A percentile compares a stretch with the other conserved stretches of the same genome.
Evolutionary conservation across 2,113 vertebrate genomes (phyloP).

Genomic region (Istiophorus platypterus): DNA sequence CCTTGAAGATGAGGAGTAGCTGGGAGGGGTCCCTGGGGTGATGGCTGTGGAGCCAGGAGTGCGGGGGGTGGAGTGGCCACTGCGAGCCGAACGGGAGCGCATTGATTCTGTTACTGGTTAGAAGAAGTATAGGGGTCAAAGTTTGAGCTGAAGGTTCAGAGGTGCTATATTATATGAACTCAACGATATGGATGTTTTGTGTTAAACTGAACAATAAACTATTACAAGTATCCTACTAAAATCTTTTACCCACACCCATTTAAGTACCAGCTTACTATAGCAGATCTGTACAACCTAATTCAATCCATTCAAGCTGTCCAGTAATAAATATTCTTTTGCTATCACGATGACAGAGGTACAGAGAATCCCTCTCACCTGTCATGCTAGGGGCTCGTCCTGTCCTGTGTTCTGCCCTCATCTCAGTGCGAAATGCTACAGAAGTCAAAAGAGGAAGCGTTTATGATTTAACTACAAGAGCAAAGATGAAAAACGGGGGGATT

Average conservation of each 20-base stretch:
- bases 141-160: neutral
- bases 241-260: neutral
- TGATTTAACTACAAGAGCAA: neutral
- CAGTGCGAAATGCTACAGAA: constrained; percentile 80
- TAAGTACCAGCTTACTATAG: neutral
- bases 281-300: neutral
- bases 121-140: neutral
- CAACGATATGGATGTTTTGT: neutral
- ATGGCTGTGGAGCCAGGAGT: constrained; percentile 95
- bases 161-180: neutral
- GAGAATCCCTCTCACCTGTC: constrained; percentile 77
- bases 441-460: constrained; percentile 1
- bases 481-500: neutral
- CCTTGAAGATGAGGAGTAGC: constrained; percentile 94
- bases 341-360: neutral
- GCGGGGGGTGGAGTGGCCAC: constrained; percentile 95
- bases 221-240: neutral
- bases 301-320: neutral
- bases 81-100: constrained; percentile 94
- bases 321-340: neutral
- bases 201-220: neutral
- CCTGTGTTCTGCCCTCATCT: constrained; percentile 84
- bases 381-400: constrained; percentile 83
- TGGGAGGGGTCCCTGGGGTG: constrained; percentile 96
- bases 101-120: constrained; percentile 89